Evolutionary conservation across 2,113 vertebrate species (phyloP), one percentile per base, ranked within the genome.

Genomic region (Ia io): DNA sequence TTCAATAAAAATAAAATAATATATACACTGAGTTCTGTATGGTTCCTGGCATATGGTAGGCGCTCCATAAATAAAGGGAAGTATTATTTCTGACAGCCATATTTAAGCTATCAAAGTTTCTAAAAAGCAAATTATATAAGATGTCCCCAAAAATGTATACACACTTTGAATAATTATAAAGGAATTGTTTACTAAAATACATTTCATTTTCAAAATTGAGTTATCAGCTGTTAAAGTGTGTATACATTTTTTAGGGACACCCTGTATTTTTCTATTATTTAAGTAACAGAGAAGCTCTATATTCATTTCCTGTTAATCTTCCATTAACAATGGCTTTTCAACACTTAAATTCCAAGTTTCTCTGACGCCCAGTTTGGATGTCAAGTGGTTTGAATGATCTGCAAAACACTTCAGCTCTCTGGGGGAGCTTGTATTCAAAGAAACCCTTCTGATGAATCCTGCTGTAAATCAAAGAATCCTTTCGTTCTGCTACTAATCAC

Each of bases 401-500:
- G 67, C 84, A 88, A 93, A 97, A 96, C 95, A 97, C 95, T 97
- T 91, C 76, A 95, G 95, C 95, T 82, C 90, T 96, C 95, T 71
- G 74, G 94, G 93, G 95, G 95, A 92, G 94, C 87, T 10, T 71
- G 35, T 69, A 80, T 92, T 96, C 97, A 96, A 94, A 96, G 93
- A 85, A 92, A 77, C 73, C 93, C 95, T 94, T 97, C 97, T 83
- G 92, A 93, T 2, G 13, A 91, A 83, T 80, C 90, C 65, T 49
- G 93, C 94, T 92, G 92, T 14, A 93, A 96, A 95, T 90, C 97
- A 93, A 96, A 96, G 96, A 97, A 96, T 94, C 85, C 93, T 95
- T 97, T 96, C 90, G 59, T 88, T 74, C 82, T 70, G 84, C 53
- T 30, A 83, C 87, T 95, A 95, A 96, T 97, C 94, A 85, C 88